Conservation (phyloP, 2,113 vertebrate species). For the Etheostoma spectabile region DNA sequence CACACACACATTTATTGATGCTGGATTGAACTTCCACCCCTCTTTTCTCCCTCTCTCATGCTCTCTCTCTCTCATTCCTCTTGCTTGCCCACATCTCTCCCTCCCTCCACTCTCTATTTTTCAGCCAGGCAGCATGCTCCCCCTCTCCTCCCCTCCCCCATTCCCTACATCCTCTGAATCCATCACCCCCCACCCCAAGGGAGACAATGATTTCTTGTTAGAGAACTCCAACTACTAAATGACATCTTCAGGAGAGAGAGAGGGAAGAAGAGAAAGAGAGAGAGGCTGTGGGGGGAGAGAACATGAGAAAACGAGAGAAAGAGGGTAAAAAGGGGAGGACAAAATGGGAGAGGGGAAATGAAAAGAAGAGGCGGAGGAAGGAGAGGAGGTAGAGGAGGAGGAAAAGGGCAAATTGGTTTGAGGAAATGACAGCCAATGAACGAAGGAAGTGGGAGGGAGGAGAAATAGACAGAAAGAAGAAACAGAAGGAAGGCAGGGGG, state of each 20-base stretch:
- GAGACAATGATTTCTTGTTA: conserved; percentile 87
- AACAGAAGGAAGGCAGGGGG: conserved; percentile 69
- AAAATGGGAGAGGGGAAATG: conserved; percentile 61
- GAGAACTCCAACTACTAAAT: conserved; percentile 84
- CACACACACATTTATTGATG: conserved; percentile 80
- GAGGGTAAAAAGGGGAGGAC: conserved; percentile 58
- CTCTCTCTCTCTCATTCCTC: conserved; percentile 43
- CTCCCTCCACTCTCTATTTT: conserved; percentile 68
- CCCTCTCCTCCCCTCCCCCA: conserved; percentile 26
- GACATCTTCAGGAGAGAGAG: conserved; percentile 78
- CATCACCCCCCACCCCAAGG: conserved; percentile 75
- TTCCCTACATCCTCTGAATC: conserved; percentile 68
- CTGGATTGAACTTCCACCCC: conserved; percentile 77
- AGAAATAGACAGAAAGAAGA: conserved; percentile 57
- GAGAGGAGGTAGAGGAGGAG: conserved; percentile 52
- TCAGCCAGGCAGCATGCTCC: conserved; percentile 57
- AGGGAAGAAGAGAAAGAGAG: conserved; percentile 13
- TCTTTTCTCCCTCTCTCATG: conserved; percentile 55
- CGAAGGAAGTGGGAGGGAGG: conserved; percentile 60
- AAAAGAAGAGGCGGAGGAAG: conserved; percentile 59
- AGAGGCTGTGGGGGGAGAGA: conserved; percentile 26
- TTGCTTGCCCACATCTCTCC: conserved; percentile 55
- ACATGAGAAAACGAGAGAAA: conserved; percentile 53
- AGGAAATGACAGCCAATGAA: conserved; percentile 71
- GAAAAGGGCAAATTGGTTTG: conserved; percentile 70